Percentiles rank a stretch among this genome's conserved stretches.
Conservation (phyloP, 2,888 invertebrate genomes). For the Phorcus lineatus region DNA sequence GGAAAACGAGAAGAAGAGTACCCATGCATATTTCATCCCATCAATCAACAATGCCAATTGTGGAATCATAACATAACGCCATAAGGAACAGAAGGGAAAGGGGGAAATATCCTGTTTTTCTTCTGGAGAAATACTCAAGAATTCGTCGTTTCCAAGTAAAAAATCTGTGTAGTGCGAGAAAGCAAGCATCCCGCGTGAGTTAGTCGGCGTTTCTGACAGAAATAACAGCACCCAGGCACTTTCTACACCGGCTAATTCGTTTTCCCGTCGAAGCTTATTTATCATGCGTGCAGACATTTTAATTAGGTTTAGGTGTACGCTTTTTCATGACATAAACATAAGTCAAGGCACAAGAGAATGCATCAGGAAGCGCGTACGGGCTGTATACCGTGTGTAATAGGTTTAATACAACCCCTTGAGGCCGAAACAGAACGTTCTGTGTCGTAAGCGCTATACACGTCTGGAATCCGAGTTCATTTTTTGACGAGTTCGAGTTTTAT, state of each 20-base stretch:
- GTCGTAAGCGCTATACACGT: neutral
- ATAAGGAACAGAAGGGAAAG: slow-evolving; percentile 18
- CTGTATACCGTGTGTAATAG: neutral
- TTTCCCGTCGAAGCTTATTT: slow-evolving; percentile 24
- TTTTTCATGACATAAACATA: slow-evolving; percentile 20
- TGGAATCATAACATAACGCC: slow-evolving; percentile 10
- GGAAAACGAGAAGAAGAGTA: neutral
- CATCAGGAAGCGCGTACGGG: neutral
- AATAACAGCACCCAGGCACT: neutral
- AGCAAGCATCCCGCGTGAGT: neutral
- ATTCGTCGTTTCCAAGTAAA: slow-evolving; percentile 6
- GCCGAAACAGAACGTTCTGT: neutral
- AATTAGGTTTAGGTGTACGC: slow-evolving; percentile 21
- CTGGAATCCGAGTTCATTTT: slow-evolving; percentile 2
- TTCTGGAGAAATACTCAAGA: slow-evolving; percentile 24
- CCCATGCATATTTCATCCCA: slow-evolving; percentile 14
- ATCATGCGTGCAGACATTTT: slow-evolving; percentile 24
- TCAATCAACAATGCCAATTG: slow-evolving; percentile 13
- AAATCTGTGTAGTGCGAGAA: slow-evolving; percentile 1
- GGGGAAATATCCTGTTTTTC: slow-evolving; percentile 17
- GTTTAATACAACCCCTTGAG: slow-evolving; percentile 6
- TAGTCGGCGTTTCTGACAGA: slow-evolving; percentile 1
- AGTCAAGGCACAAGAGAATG: slow-evolving; percentile 3
- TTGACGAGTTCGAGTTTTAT: slow-evolving; percentile 17
- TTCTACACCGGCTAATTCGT: slow-evolving; percentile 2